A percentile compares a stretch with the other conserved stretches of the same genome.
Conservation (phyloP, 2,888 invertebrate genomes). For the Trichogramma dendrolimi region DNA sequence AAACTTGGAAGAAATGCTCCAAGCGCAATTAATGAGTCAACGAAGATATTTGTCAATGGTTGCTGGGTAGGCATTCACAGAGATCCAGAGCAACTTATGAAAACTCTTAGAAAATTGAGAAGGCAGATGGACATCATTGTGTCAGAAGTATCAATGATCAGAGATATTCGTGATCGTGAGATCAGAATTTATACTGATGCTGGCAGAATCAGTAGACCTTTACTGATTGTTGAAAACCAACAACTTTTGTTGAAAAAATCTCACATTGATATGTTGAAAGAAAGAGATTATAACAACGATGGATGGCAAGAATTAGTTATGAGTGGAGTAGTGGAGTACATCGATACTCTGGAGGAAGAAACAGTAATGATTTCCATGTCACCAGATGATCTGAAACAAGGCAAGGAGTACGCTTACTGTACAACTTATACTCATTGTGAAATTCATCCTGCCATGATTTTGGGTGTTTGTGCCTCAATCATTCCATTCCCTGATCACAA, state of each 20-base stretch:
- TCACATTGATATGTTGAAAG: slow-evolving; percentile 94
- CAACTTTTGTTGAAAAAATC: slow-evolving; percentile 86
- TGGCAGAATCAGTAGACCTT: slow-evolving; percentile 96
- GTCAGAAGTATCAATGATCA: slow-evolving; percentile 99
- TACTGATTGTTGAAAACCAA: slow-evolving; percentile 95
- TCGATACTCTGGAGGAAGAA: slow-evolving; percentile 98
- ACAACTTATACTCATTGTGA: slow-evolving; percentile 99
- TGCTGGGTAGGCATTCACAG: slow-evolving; percentile 99
- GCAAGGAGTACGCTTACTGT: slow-evolving; percentile 94
- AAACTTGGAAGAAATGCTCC: slow-evolving; percentile 98
- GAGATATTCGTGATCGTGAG: slow-evolving; percentile 97
- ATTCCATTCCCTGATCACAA: slow-evolving; percentile 99
- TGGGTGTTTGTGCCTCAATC: slow-evolving; percentile 99
- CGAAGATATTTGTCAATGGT: slow-evolving; percentile 99
- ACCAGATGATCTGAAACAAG: slow-evolving; percentile 88
- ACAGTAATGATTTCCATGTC: slow-evolving; percentile 99
- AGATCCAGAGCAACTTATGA: slow-evolving; percentile 98
- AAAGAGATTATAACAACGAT: slow-evolving; percentile 93
- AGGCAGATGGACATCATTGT: slow-evolving; percentile 99
- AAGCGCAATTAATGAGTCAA: slow-evolving; percentile 96
- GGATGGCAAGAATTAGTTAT: slow-evolving; percentile 70
- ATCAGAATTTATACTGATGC: slow-evolving; percentile 99
- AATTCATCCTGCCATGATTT: slow-evolving; percentile 99
- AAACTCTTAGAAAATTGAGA: slow-evolving; percentile 89
- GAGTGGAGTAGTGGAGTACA: slow-evolving; percentile 95